Evolutionary conservation across 2,113 vertebrate species (phyloP).

Genomic region (Dasypus novemcinctus): DNA sequence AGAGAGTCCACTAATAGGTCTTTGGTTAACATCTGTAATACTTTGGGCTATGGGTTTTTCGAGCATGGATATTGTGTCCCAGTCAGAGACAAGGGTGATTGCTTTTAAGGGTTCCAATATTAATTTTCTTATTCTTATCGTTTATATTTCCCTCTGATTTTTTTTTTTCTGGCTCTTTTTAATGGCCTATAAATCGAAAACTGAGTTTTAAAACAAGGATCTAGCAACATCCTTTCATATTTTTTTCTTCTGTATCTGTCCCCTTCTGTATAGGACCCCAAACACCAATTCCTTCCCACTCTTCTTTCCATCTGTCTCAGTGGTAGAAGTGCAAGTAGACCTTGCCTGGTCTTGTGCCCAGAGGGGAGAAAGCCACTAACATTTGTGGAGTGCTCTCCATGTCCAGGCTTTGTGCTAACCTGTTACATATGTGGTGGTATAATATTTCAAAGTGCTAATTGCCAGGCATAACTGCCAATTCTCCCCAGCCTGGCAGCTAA

Average conservation of each 20-base stretch:
- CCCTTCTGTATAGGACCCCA: neutral
- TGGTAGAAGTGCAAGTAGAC: neutral
- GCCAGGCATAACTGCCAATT: constrained; percentile 65
- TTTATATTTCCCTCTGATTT: neutral
- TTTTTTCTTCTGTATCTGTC: neutral
- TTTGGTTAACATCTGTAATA: neutral
- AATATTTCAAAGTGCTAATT: constrained; percentile 79
- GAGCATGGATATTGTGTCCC: neutral
- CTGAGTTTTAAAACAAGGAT: neutral
- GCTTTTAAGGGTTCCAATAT: neutral
- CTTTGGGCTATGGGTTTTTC: neutral
- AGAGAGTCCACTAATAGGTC: neutral
- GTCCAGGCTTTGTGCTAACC: constrained; percentile 71
- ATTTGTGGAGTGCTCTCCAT: neutral
- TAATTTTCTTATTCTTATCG: neutral
- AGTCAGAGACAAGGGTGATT: neutral
- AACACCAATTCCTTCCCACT: neutral
- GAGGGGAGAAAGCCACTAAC: neutral
- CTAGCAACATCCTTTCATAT: neutral
- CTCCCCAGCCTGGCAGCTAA: constrained; percentile 69
- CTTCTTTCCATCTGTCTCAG: neutral
- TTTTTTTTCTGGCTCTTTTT: neutral
- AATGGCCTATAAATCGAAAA: neutral
- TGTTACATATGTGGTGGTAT: constrained; percentile 74
- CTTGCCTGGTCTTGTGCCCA: neutral